Evolutionary conservation across 2,113 vertebrate species (phyloP), one percentile per base, ranked within the genome.

Genomic region (Circaetus cinerascens): DNA sequence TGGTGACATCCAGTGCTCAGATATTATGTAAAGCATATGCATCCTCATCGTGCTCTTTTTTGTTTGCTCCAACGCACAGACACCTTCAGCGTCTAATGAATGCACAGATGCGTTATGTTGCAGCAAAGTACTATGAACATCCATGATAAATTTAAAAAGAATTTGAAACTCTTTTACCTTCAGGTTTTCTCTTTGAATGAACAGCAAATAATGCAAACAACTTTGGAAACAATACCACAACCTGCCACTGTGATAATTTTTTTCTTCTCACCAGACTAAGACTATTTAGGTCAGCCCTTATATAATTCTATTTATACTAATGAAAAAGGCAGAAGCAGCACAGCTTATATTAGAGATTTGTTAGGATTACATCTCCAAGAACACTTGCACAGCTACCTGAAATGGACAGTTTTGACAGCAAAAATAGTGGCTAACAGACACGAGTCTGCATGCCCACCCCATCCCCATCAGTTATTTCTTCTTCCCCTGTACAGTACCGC

Each of bases 1-100:
- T 7, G 72, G 64, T 92, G 93, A 95, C 94, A 95, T 90, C 88
- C 96, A 93, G 80, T 76, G 91, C 93, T 91, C 69, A 75, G 68
- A 30, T 3, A 26, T 14, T 20, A 66, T 2, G 7, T 16, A 8
- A 55, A 56, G 78, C 6, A 1, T 12, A 32, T 4, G 41, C 46
- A 77, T 55, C 50, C 66, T 67, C 22, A 2, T 5, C 0, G 0
- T 11, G 45, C 66, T 17, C 9, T 0, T n/a, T 21, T 23, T 20
- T 7, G 60, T 38, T 34, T 32, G 43, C 16, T 25, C 43, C 4
- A 5, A 11, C 0, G 5, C 57, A 27, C 26, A 43, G 72, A 45
- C 23, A 34, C 22, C 6, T 19, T 32, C 55, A 20, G 63, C 0
- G 0, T 22, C 15, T 19, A 27, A 40, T 1, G 30, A 27, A 40